Evolutionary conservation across 2,113 vertebrate species (phyloP).

Genomic region (Eurypyga helias): DNA sequence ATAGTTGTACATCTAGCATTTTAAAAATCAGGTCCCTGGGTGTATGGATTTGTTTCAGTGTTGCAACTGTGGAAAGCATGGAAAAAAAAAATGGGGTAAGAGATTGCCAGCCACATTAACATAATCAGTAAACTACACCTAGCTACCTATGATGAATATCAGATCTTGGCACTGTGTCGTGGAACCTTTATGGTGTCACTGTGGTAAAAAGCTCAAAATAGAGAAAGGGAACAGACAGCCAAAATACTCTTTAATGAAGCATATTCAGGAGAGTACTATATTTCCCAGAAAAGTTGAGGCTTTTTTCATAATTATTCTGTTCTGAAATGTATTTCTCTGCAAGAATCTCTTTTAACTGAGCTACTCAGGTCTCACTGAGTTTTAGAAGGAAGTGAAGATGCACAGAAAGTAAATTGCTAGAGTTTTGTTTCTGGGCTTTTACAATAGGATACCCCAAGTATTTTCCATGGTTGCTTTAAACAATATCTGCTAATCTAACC

Average conservation of each 20-base stretch:
- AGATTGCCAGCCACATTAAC: background rate
- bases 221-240: background rate
- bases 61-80: background rate
- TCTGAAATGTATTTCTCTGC: background rate
- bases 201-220: background rate
- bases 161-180: background rate
- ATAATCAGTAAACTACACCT: background rate
- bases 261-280: background rate
- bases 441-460: background rate
- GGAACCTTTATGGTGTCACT: background rate
- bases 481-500: background rate
- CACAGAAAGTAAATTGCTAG: background rate
- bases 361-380: background rate
- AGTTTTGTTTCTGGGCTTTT: background rate
- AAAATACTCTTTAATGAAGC: conserved; percentile 5
- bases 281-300: background rate
- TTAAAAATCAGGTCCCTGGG: fast-evolving
- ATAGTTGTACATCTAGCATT: background rate
- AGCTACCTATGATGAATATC: background rate
- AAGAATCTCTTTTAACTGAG: background rate
- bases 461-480: background rate
- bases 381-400: background rate
- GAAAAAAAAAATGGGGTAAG: background rate
- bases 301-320: background rate
- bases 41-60: background rate